Conservation (phyloP, 2,888 invertebrate genomes). For the Pogonocherus hispidulus region DNA sequence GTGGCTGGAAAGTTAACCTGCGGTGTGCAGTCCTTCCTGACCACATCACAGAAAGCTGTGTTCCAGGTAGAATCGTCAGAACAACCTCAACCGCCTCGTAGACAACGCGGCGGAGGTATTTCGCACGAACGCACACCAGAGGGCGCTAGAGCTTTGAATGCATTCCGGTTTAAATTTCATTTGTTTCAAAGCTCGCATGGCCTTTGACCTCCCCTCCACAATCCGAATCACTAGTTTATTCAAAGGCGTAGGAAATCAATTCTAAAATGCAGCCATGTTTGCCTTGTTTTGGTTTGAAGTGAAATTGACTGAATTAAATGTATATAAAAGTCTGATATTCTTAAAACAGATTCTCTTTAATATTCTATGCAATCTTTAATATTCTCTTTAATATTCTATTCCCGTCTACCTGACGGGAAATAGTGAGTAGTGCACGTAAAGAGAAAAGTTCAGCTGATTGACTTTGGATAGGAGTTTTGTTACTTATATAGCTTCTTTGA, state of each 20-base stretch:
- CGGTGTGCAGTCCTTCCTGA: not conserved
- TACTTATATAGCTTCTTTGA: too few relatives aligned
- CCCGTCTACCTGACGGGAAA: too few relatives aligned
- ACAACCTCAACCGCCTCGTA: not conserved
- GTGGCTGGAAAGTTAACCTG: not conserved
- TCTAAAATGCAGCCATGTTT: not conserved
- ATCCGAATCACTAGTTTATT: not conserved
- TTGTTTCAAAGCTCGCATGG: constrained; percentile 5
- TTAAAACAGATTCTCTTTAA: too few relatives aligned
- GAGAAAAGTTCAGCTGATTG: too few relatives aligned
- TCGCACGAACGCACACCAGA: not conserved
- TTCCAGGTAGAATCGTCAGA: not conserved
- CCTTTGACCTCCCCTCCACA: not conserved
- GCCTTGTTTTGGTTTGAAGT: not conserved
- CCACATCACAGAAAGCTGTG: not conserved
- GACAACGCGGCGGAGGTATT: not conserved
- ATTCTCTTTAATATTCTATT: too few relatives aligned
- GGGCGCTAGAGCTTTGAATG: not conserved
- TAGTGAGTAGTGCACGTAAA: too few relatives aligned
- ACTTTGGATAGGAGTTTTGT: too few relatives aligned
- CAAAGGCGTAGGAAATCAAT: not conserved
- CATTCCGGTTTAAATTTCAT: constrained; percentile 9
- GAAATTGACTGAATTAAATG: too few relatives aligned
- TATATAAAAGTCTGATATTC: too few relatives aligned
- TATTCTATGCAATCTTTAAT: too few relatives aligned